Base-by-base conservation (phyloP, 2,888 invertebrate genomes). In the Tenthredo scrophulariae region DNA sequence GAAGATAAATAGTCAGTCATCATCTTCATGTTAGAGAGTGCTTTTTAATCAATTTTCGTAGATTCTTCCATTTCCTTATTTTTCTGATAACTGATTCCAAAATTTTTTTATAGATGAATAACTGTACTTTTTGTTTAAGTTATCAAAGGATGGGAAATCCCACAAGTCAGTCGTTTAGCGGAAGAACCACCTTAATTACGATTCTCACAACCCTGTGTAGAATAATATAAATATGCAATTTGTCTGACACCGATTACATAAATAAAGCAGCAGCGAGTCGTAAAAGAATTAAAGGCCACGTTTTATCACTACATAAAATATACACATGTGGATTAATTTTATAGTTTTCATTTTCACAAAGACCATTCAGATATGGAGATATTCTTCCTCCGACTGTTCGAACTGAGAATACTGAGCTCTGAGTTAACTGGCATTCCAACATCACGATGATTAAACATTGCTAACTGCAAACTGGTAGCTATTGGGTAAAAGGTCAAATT, bases 401-500 rank as follows among this genome's bases (percentile, higher is more conserved):
- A 86, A 85, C 79, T 86, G 86, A 62, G 86, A 84, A 88, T 87
- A 89, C 88, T 89, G 18, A 58, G 26, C 58, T 74, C 22, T n/a
- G 77, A 58, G 54, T 84, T 37, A 58, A 80, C 80, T 62, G 80
- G 37, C 80, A 80, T 77, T 84, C 86, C 86, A 87, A 82, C 84
- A 85, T 84, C 84, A 86, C 82, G 70, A 85, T 70, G 86, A 84
- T 87, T 85, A 88, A 84, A 84, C 87, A 89, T 86, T 87, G 88
- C 87, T 85, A 87, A 88, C 86, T 87, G 89, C 84, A 80, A 80
- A 80, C 58, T 40, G 15, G 58, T 80, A 80, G 80, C 80, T 80
- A 80, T 80, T 80, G 80, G 80, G 62, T 80, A 80, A 88, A 88
- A 88, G 90, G 89, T 90, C 90, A 89, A 88, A 86, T 87, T 87